A percentile compares a stretch with the other conserved stretches of the same genome.
These are phyloP conservation scores for Lagopus leucura DNA, from an alignment of 2,113 vertebrate genomes.

Conservation along the genomic window DNA sequence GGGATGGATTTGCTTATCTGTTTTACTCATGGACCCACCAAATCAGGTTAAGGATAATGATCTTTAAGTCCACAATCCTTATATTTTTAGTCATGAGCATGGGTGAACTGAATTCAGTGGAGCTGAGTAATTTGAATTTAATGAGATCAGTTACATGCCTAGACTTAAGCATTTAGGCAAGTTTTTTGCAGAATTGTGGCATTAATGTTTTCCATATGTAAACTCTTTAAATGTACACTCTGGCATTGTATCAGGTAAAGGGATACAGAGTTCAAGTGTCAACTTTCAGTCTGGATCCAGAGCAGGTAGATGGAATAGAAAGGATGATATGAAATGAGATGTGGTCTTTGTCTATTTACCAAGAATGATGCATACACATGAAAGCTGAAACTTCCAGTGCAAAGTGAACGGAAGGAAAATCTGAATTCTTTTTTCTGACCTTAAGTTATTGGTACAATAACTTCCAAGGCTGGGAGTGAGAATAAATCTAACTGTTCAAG, in stretches of 20 bases:
- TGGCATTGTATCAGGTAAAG: background rate
- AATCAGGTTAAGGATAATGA: slow-evolving; percentile 39
- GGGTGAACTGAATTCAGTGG: background rate
- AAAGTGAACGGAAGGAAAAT: too few species aligned
- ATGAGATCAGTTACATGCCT: slow-evolving; percentile 1
- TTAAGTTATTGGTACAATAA: too few species aligned
- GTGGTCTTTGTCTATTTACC: too few species aligned
- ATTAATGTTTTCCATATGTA: slow-evolving; percentile 26
- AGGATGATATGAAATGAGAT: background rate
- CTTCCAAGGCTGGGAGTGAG: too few species aligned
- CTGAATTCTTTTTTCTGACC: too few species aligned
- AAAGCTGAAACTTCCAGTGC: too few species aligned
- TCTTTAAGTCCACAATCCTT: slow-evolving; percentile 27
- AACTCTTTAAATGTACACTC: background rate
- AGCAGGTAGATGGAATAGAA: background rate
- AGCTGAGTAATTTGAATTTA: background rate
- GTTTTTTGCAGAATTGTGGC: slow-evolving; percentile 11
- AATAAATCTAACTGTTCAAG: background rate
- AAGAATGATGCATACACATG: too few species aligned
- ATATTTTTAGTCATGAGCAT: slow-evolving; percentile 16
- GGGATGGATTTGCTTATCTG: slow-evolving; percentile 58
- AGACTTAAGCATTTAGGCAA: slow-evolving; percentile 1
- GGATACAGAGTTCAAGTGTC: background rate
- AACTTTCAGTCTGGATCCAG: background rate
- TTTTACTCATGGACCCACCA: slow-evolving; percentile 27